A percentile compares a stretch with the other conserved stretches of the same genome.
Evolutionary conservation across 2,113 vertebrate species (phyloP).

Genomic region (Leptobrachium leishanense): DNA sequence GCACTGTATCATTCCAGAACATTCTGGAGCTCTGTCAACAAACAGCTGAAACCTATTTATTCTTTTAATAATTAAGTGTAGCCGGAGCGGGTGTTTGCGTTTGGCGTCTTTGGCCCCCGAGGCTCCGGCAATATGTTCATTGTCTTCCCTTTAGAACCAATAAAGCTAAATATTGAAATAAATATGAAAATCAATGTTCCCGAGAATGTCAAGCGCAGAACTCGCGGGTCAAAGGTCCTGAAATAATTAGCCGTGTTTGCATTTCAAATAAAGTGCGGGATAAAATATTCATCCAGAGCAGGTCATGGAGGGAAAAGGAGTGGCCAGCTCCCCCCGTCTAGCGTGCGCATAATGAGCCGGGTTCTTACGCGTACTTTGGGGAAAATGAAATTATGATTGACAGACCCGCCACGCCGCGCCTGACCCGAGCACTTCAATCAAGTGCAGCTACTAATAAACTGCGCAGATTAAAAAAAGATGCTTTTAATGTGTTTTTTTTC

Average conservation of each 20-base stretch:
- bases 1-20: no score
- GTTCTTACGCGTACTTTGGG: neutral
- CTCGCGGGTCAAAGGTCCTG: constrained; percentile 21
- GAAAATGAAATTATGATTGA: constrained; percentile 19
- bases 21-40: no score
- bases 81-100: no score
- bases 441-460: constrained; percentile 8
- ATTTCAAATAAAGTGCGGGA: constrained; percentile 3
- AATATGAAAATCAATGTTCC: constrained; percentile 38
- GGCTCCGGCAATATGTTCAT: neutral
- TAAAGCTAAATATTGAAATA: constrained; percentile 18
- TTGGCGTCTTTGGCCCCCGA: no score
- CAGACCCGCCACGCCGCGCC: neutral
- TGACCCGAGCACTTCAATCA: constrained; percentile 14
- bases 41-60: no score
- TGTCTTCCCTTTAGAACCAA: neutral
- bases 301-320: constrained; percentile 6
- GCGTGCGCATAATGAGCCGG: constrained; percentile 3
- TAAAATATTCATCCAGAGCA: constrained; percentile 15
- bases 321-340: no score
- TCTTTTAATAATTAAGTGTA: no score
- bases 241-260: constrained; percentile 37
- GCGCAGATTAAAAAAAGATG: constrained; percentile 13
- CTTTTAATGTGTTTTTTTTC: constrained; percentile 25
- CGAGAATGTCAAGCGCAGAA: constrained; percentile 5